phyloP scores from a whole-genome alignment of 2,113 vertebrate species.

The Thamnophis sirtalis region DNA sequence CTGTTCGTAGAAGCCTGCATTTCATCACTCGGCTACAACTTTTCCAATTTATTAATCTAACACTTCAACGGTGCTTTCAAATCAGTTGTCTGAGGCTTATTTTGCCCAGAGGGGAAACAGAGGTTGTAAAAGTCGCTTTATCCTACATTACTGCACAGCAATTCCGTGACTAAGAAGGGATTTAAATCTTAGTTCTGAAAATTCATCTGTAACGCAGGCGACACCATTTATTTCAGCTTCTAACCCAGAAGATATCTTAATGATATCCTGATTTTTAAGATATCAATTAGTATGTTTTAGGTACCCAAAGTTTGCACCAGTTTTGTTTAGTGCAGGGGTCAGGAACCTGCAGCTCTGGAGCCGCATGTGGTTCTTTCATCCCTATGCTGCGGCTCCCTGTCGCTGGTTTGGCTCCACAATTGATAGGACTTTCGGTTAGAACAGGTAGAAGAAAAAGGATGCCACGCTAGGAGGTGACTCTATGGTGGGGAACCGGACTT shows the following conservation, averaged over 20 bases:
- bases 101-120: not conserved
- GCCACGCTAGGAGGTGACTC: no score
- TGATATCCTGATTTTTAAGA: not conserved
- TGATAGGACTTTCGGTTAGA: no score
- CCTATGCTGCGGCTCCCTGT: no score
- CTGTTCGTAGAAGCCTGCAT: not conserved
- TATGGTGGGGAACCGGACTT: no score
- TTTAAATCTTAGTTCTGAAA: not conserved
- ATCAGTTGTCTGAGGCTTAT: not conserved
- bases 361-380: no score
- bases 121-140: not conserved
- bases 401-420: no score
- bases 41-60: not conserved
- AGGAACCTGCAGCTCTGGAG: no score
- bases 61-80: not conserved
- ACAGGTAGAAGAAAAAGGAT: no score
- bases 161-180: not conserved
- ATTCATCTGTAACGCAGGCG: not conserved
- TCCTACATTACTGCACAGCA: not conserved
- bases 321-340: not conserved
- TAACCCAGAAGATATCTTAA: not conserved
- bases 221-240: not conserved
- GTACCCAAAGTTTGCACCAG: not conserved
- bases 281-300: not conserved
- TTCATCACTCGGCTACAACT: not conserved